These are phyloP conservation scores for Mugil cephalus DNA, from an alignment of 2,113 vertebrate genomes.

Conservation along the genomic window DNA sequence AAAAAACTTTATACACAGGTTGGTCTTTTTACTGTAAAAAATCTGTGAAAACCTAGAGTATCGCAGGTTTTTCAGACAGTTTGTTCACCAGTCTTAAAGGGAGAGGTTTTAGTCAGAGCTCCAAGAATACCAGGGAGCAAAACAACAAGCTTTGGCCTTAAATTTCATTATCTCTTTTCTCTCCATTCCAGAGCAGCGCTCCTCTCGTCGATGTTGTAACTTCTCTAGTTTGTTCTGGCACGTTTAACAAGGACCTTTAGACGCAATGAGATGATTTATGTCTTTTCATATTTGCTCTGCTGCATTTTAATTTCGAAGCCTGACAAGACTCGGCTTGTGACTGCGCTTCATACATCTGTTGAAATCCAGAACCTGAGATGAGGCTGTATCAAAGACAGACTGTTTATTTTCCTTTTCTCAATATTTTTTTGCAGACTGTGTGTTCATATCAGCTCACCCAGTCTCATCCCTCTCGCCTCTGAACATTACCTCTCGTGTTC, in stretches of 20 bases:
- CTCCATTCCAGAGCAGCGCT: constrained; percentile 8
- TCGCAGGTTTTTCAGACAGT: neutral
- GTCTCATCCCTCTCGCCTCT: no score
- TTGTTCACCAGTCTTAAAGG: neutral
- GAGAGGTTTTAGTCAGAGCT: neutral
- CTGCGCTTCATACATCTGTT: constrained; percentile 2
- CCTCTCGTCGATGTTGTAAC: constrained; percentile 38
- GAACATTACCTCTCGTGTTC: no score
- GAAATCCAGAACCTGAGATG: constrained; percentile 7
- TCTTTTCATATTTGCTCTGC: constrained; percentile 32
- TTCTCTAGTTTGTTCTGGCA: constrained; percentile 53
- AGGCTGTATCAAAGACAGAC: constrained; percentile 13
- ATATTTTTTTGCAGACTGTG: neutral
- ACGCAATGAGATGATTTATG: constrained; percentile 48
- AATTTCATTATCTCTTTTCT: neutral
- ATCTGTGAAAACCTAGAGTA: no score
- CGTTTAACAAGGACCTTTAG: constrained; percentile 32
- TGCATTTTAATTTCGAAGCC: constrained; percentile 42
- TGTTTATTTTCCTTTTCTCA: neutral
- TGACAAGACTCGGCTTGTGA: constrained; percentile 52
- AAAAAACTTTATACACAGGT: constrained; percentile 99
- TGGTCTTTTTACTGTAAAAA: neutral
- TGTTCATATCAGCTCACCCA: neutral
- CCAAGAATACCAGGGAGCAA: neutral
- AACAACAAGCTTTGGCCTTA: constrained; percentile 6